phyloP scores from a whole-genome alignment of 2,888 invertebrate species.

The Taenaris catops region DNA sequence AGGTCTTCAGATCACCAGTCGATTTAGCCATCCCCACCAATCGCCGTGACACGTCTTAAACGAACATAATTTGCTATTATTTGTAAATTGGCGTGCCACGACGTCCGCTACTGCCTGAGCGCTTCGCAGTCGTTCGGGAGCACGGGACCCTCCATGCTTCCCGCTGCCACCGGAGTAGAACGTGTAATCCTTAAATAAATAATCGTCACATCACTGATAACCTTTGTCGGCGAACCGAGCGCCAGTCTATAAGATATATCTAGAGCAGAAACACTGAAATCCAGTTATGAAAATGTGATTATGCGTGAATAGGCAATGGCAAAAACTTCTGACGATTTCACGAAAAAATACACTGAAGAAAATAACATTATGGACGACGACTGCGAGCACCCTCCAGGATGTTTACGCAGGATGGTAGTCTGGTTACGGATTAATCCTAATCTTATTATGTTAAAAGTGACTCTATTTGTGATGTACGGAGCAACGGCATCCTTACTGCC shows the following conservation, averaged over 20 bases:
- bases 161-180: conserved; percentile 43
- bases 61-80: conserved; percentile 79
- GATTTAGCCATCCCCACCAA: conserved; percentile 77
- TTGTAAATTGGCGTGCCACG: conserved; percentile 74
- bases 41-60: conserved; percentile 75
- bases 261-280: conserved; percentile 46
- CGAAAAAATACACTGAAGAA: conserved; percentile 69
- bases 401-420: conserved; percentile 63
- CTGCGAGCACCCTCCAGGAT: conserved; percentile 50
- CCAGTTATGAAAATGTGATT: conserved; percentile 50
- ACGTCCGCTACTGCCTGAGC: conserved; percentile 58
- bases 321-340: conserved; percentile 49
- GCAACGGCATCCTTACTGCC: conserved; percentile 92
- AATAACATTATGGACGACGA: conserved; percentile 66
- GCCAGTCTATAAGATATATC: conserved; percentile 72
- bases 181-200: conserved; percentile 54
- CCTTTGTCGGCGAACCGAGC: conserved; percentile 46
- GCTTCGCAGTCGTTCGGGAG: conserved; percentile 64
- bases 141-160: conserved; percentile 58
- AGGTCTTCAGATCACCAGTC: conserved; percentile 72
- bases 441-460: conserved; percentile 89
- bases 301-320: conserved; percentile 40
- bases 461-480: conserved; percentile 91
- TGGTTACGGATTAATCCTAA: conserved; percentile 85
- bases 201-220: conserved; percentile 44